phyloP scores from a whole-genome alignment of 2,797 vertebrate species.

The Simalia tracyae region DNA sequence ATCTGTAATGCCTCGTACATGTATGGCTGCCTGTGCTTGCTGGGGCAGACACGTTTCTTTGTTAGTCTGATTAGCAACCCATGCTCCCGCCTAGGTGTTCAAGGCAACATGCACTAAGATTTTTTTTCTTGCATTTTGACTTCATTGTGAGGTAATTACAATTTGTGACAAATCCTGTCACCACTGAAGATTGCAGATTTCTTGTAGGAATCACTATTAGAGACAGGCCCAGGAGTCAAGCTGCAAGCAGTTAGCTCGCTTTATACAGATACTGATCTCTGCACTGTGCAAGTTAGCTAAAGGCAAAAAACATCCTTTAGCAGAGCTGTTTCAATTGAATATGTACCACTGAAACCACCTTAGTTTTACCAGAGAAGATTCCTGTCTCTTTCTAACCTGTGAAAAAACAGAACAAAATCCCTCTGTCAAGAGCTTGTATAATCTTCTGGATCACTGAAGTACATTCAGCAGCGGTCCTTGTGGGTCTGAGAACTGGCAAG shows the following conservation, averaged over 20 bases:
- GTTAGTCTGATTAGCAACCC: background rate
- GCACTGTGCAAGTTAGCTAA: slow-evolving; percentile 54
- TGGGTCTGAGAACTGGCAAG: background rate
- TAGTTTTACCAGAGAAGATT: slow-evolving; percentile 10
- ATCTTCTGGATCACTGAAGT: background rate
- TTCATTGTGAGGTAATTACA: background rate
- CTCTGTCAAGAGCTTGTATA: background rate
- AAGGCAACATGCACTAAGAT: background rate
- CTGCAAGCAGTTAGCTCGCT: background rate
- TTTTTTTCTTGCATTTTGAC: background rate
- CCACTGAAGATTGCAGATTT: background rate
- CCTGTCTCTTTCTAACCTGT: slow-evolving; percentile 67
- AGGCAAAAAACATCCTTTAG: background rate
- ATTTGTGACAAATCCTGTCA: background rate
- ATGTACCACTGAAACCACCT: background rate
- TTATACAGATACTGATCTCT: slow-evolving; percentile 21
- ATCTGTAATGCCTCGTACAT: background rate
- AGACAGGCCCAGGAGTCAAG: background rate
- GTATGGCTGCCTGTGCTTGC: no score
- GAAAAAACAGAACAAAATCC: slow-evolving; percentile 54
- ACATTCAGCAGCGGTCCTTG: background rate
- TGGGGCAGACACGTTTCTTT: background rate
- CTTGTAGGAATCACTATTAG: background rate
- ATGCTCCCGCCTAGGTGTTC: background rate
- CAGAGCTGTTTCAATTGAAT: background rate